Evolutionary conservation across 2,888 invertebrate species (phyloP).

Genomic region (Bellardia bayeri): DNA sequence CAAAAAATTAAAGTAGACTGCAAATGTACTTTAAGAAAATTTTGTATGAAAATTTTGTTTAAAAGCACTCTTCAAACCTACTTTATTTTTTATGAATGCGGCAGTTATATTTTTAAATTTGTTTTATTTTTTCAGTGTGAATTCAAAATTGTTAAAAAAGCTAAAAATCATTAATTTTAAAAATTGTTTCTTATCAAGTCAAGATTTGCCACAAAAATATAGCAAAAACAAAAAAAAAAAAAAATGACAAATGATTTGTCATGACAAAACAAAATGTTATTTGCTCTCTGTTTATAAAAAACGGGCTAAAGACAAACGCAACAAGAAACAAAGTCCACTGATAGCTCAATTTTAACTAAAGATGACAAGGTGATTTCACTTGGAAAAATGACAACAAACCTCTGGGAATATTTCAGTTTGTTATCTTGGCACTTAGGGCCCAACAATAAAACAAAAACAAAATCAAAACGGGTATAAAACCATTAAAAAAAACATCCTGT

Average conservation of each 20-base stretch:
- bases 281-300: slow-evolving; percentile 14
- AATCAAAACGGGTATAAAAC: slow-evolving; percentile 31
- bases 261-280: slow-evolving; percentile 70
- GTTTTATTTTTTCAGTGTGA: not conserved
- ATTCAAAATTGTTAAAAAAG: slow-evolving; percentile 4
- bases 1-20: no score
- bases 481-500: slow-evolving; percentile 24
- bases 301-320: not conserved
- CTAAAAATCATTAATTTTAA: slow-evolving; percentile 37
- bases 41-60: no score
- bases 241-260: slow-evolving; percentile 72
- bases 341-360: slow-evolving; percentile 81
- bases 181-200: slow-evolving; percentile 27
- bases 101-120: no score
- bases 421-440: slow-evolving; percentile 60
- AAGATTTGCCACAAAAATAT: slow-evolving; percentile 6
- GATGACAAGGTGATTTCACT: slow-evolving; percentile 78
- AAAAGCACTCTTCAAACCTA: no score
- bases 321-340: slow-evolving; percentile 67
- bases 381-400: slow-evolving; percentile 73
- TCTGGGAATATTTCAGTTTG: slow-evolving; percentile 62
- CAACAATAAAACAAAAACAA: slow-evolving; percentile 33
- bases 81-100: no score
- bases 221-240: no score
- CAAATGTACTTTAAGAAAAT: no score